These are phyloP conservation scores for Drosophila demipolita DNA, from an alignment of 2,888 invertebrate species.

Conservation along the genomic window DNA sequence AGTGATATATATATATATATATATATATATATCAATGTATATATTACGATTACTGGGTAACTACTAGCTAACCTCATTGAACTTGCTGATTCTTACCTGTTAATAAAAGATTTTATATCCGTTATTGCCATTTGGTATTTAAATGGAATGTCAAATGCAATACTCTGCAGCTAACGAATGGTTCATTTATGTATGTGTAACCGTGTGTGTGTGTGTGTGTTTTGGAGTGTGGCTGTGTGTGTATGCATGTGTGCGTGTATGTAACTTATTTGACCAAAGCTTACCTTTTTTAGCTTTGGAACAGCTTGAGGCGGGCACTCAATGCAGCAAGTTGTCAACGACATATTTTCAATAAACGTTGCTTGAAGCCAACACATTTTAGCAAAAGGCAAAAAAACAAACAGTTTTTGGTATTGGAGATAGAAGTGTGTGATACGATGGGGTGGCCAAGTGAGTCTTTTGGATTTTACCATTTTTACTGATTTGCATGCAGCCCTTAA, in stretches of 20 bases:
- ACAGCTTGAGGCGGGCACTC: constrained; percentile 1
- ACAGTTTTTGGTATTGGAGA: constrained; percentile 11
- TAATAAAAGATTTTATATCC: constrained; percentile 34
- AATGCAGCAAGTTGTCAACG: constrained; percentile 41
- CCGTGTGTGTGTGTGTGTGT: background rate
- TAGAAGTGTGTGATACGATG: background rate
- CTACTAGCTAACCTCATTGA: background rate
- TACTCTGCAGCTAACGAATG: constrained; percentile 9
- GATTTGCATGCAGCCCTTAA: background rate
- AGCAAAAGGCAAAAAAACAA: constrained; percentile 24
- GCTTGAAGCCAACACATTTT: constrained; percentile 30
- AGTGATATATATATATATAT: background rate
- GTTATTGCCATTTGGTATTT: constrained; percentile 51
- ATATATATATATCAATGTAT: background rate
- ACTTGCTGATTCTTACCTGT: background rate
- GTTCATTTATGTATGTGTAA: background rate
- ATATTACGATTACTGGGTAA: background rate
- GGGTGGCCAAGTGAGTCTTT: constrained; percentile 9
- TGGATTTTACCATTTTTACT: constrained; percentile 21
- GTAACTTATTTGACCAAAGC: constrained; percentile 13
- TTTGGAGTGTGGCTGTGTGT: background rate
- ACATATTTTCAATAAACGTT: constrained; percentile 49
- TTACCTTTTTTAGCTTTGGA: background rate
- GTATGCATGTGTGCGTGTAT: background rate
- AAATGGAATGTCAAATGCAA: constrained; percentile 64